Base-by-base conservation (phyloP, 2,113 vertebrate genomes). In the Vimba vimba region DNA sequence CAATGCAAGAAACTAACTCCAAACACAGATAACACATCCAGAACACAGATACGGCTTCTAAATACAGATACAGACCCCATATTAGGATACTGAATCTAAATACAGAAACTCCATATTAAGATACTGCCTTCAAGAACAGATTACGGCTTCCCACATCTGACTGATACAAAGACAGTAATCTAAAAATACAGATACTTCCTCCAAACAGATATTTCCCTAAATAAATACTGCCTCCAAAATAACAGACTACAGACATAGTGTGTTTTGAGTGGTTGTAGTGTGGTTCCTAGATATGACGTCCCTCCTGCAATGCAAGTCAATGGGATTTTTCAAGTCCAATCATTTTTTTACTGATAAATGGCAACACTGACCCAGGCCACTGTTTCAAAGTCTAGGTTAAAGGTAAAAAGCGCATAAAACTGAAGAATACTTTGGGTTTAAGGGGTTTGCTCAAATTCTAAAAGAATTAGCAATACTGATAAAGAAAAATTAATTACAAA, bases 131-230 rank as follows among this genome's bases (percentile, higher is more conserved):
- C 15, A 64, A 80, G 47, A 25, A 60, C 6, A 43, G n/a, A 80
- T 62, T 47, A 64, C 9, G 5, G 23, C 23, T 64, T 39, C 23
- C n/a, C 15, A 25, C 36, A 64, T 45, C 13, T 45, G 57, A 25
- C 78, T 47, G 36, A n/a, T 19, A 45, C 2, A 64, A 45, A 64
- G 8, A 43, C 11, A 25, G 11, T 9, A 13, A 12, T 11, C 57
- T 43, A 79, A 79, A 78, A 78, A 74, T 30, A 75, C n/a, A 75
- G 12, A 50, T 27, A 80, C 57, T 19, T 17, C 17, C 30, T 79
- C 21, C 7, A 79, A 60, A 62, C 23, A 25, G 30, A 75, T 23
- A 43, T 39, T 79, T 39, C 21, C 33, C 11, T 39, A 59, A 60
- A 79, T 79, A 59, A 57, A 39, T 59, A 60, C 30, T 36, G 5